Evolutionary conservation across 2,113 vertebrate genomes (phyloP).

Genomic region (Strix aluco): DNA sequence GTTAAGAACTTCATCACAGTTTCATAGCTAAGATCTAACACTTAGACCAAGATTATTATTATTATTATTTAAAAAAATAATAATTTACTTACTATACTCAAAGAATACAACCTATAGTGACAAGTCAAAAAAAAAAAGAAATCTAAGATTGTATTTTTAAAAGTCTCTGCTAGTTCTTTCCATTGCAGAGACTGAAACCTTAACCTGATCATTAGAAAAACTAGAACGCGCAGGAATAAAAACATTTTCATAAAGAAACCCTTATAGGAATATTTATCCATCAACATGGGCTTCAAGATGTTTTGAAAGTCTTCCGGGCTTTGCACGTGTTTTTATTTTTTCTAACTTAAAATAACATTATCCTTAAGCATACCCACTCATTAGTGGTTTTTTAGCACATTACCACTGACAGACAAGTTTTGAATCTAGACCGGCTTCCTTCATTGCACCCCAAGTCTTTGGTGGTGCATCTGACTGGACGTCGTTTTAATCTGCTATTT

Average conservation of each 20-base stretch:
- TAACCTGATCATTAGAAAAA: background rate
- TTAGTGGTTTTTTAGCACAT: background rate
- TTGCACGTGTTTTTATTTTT: background rate
- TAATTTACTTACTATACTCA: background rate
- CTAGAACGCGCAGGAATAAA: background rate
- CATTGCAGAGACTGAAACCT: background rate
- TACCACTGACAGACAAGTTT: too few species aligned
- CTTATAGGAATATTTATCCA: background rate
- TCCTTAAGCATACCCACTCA: background rate
- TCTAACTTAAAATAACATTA: background rate
- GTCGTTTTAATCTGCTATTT: background rate
- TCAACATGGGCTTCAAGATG: background rate
- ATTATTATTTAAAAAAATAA: background rate
- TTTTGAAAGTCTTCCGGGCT: background rate
- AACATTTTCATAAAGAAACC: background rate
- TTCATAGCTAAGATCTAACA: background rate
- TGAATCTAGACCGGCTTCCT: background rate
- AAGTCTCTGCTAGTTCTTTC: background rate
- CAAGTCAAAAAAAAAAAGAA: background rate
- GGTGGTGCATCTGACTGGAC: too few species aligned
- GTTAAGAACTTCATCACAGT: background rate
- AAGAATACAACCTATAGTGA: background rate
- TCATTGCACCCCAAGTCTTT: background rate
- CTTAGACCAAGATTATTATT: background rate
- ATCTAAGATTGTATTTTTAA: background rate